These are phyloP conservation scores for Cerastis rubricosa DNA, from an alignment of 2,888 invertebrate genomes.

Conservation along the genomic window DNA sequence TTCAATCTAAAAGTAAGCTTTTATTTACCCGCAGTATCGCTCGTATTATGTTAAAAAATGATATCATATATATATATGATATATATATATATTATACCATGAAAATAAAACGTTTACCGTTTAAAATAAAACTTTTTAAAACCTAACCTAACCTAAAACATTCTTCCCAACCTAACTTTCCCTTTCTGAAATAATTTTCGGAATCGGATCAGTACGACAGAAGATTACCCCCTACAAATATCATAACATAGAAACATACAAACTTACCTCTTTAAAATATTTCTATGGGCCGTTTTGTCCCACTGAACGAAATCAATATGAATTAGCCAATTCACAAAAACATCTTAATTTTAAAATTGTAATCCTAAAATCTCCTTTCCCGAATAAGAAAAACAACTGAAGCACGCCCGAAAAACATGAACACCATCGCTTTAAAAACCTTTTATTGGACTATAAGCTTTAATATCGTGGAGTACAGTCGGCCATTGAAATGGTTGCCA, in stretches of 20 bases:
- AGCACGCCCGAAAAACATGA: slow-evolving; percentile 33
- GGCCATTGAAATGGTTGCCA: slow-evolving; percentile 50
- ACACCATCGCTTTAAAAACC: slow-evolving; percentile 42
- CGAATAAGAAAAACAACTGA: slow-evolving; percentile 33
- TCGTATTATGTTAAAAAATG: neutral
- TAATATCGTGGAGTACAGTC: slow-evolving; percentile 59
- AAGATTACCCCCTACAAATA: neutral
- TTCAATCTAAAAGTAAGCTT: neutral
- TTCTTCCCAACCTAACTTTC: neutral
- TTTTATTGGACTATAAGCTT: slow-evolving; percentile 60
- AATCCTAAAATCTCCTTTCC: neutral
- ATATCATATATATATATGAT: too few species aligned
- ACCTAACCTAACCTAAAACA: too few species aligned
- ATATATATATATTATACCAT: too few species aligned
- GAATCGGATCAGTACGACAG: neutral
- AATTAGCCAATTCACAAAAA: neutral
- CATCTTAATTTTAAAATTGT: neutral
- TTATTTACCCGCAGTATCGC: neutral
- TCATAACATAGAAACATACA: neutral
- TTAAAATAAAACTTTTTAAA: too few species aligned
- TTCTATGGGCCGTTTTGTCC: neutral
- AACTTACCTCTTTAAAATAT: neutral
- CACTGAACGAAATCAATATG: neutral
- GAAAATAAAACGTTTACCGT: too few species aligned
- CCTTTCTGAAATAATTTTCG: neutral